A percentile compares a stretch with the other conserved stretches of the same genome.
These are phyloP conservation scores for Alfaro cultratus DNA, from an alignment of 2,797 vertebrate species.

Conservation along the genomic window DNA sequence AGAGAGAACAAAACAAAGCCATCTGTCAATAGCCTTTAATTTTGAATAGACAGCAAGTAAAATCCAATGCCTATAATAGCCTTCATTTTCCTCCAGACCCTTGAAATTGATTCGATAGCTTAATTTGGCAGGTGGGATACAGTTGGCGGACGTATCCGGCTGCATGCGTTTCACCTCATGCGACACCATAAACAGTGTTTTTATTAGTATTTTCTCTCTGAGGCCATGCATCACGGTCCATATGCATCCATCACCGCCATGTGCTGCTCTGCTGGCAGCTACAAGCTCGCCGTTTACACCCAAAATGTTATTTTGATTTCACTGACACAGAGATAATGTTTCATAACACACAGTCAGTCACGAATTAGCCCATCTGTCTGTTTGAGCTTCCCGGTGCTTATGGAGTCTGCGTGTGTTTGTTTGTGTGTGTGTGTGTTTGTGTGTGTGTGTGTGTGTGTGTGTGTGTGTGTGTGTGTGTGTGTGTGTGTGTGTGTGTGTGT, in stretches of 20 bases:
- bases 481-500: constrained; percentile 23
- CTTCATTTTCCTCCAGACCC: constrained; percentile 66
- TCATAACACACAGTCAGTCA: constrained; percentile 78
- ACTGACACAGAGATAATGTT: constrained; percentile 79
- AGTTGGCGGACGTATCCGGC: constrained; percentile 45
- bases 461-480: constrained; percentile 44
- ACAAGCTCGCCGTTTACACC: constrained; percentile 61
- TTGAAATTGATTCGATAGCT: constrained; percentile 73
- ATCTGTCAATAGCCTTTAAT: constrained; percentile 73
- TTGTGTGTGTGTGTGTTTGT: constrained; percentile 48
- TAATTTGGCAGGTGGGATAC: constrained; percentile 64
- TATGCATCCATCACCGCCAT: constrained; percentile 59
- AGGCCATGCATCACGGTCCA: constrained; percentile 46
- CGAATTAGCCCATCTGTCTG: constrained; percentile 79
- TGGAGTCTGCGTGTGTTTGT: constrained; percentile 39
- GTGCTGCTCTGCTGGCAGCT: constrained; percentile 63
- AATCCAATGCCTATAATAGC: constrained; percentile 62
- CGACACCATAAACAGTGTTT: constrained; percentile 51
- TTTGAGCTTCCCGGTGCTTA: constrained; percentile 61
- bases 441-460: constrained; percentile 25
- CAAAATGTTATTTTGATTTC: constrained; percentile 78
- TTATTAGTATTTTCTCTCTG: constrained; percentile 5
- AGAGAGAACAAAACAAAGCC: constrained; percentile 69
- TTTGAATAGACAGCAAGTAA: constrained; percentile 70
- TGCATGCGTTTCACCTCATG: constrained; percentile 44